phyloP scores from a whole-genome alignment of 2,888 invertebrate genomes.

The Mesoligia furuncula region DNA sequence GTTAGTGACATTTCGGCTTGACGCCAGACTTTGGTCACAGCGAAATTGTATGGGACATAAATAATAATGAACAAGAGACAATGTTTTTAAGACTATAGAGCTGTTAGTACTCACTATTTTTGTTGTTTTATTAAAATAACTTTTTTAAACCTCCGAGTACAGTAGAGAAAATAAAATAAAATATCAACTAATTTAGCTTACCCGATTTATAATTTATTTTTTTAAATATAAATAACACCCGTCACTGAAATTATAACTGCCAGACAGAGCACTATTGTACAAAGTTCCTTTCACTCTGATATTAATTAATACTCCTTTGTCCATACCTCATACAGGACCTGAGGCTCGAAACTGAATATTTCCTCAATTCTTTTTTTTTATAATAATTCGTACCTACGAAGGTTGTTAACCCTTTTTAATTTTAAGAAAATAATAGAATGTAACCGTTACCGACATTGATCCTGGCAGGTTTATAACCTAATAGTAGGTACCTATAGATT shows the following conservation, averaged over 20 bases:
- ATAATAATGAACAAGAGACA: conserved; percentile 30
- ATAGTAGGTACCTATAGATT: conserved; percentile 50
- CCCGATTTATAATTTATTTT: neutral
- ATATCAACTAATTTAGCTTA: neutral
- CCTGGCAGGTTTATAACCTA: conserved; percentile 20
- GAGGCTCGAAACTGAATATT: conserved; percentile 51
- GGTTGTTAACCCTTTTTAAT: conserved; percentile 57
- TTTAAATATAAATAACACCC: conserved; percentile 4
- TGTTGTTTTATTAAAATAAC: conserved; percentile 21
- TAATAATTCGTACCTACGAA: conserved; percentile 47
- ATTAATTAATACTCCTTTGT: conserved; percentile 52
- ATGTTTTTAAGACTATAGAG: conserved; percentile 4
- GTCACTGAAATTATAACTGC: conserved; percentile 10
- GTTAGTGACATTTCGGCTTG: conserved; percentile 52
- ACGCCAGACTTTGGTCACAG: conserved; percentile 48
- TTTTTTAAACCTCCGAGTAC: conserved; percentile 6
- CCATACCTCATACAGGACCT: conserved; percentile 31
- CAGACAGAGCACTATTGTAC: conserved; percentile 25
- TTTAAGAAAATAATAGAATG: conserved; percentile 43
- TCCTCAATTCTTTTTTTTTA: conserved; percentile 65
- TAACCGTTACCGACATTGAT: conserved; percentile 42
- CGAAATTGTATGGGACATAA: conserved; percentile 29
- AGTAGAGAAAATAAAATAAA: neutral
- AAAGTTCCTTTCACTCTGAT: conserved; percentile 58
- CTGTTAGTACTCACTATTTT: neutral